Evolutionary conservation across 2,797 vertebrate species (phyloP).

Genomic region (Pseudochaenichthys georgianus): DNA sequence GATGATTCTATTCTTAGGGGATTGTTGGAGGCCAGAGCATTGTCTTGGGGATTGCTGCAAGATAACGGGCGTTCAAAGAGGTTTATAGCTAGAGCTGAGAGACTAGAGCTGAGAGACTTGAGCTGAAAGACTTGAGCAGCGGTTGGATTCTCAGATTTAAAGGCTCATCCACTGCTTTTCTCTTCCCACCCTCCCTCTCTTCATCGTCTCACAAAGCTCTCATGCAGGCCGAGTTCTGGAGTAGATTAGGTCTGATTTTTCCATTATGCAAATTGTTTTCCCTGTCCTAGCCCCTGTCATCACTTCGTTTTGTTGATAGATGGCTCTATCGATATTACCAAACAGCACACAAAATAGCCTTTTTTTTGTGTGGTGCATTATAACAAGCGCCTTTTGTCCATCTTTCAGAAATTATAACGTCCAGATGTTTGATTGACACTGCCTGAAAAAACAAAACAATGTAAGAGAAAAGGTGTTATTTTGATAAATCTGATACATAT

Average conservation of each 20-base stretch:
- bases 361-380: slow-evolving; percentile 31
- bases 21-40: slow-evolving; percentile 41
- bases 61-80: slow-evolving; percentile 58
- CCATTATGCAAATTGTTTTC: slow-evolving; percentile 82
- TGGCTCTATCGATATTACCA: slow-evolving; percentile 47
- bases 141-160: slow-evolving; percentile 57
- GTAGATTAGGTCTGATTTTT: slow-evolving; percentile 75
- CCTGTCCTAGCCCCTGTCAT: slow-evolving; percentile 30
- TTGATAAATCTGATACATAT: background rate
- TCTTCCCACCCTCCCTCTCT: slow-evolving; percentile 10
- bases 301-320: slow-evolving; percentile 53
- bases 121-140: slow-evolving; percentile 44
- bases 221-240: slow-evolving; percentile 41
- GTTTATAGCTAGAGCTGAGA: slow-evolving; percentile 58
- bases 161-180: slow-evolving; percentile 51
- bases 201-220: slow-evolving; percentile 42
- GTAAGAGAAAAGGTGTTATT: background rate
- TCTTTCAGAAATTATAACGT: slow-evolving; percentile 15
- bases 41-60: slow-evolving; percentile 60
- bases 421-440: slow-evolving; percentile 17
- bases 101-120: slow-evolving; percentile 31
- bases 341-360: slow-evolving; percentile 39
- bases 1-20: slow-evolving; percentile 37
- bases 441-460: background rate
- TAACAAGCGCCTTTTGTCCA: slow-evolving; percentile 15